Conservation (phyloP, 2,113 vertebrate genomes). For the Puma concolor region DNA sequence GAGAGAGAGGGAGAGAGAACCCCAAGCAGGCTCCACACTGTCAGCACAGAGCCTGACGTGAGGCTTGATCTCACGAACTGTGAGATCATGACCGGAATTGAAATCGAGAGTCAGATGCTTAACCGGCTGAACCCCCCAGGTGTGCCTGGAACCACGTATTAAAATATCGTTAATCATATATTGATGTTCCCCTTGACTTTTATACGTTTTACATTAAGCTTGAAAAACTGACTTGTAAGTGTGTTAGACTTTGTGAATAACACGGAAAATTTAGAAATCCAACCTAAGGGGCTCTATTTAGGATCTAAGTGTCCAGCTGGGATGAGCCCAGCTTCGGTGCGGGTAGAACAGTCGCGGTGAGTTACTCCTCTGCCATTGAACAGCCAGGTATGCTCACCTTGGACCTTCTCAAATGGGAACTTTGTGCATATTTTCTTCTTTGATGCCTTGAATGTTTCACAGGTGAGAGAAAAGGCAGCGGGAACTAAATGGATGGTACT, state of each 20-base stretch:
- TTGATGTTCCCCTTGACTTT: not conserved
- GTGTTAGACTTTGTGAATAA: not conserved
- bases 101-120: not conserved
- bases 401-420: not conserved
- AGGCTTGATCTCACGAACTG: not conserved
- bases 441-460: not conserved
- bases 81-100: not conserved
- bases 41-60: not conserved
- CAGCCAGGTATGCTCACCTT: rapidly evolving
- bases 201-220: not conserved
- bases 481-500: rapidly evolving
- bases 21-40: no score
- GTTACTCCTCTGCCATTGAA: rapidly evolving
- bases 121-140: not conserved
- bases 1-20: no score
- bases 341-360: rapidly evolving
- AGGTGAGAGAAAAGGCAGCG: not conserved
- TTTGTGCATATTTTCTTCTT: rapidly evolving
- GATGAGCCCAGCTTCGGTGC: rapidly evolving
- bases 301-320: not conserved
- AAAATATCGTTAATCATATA: not conserved
- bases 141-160: not conserved
- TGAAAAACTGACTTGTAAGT: not conserved
- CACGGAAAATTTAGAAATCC: not conserved
- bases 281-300: not conserved